Evolutionary conservation across 1,140 invertebrate species (phyloP).

Genomic region (Adelges cooleyi): DNA sequence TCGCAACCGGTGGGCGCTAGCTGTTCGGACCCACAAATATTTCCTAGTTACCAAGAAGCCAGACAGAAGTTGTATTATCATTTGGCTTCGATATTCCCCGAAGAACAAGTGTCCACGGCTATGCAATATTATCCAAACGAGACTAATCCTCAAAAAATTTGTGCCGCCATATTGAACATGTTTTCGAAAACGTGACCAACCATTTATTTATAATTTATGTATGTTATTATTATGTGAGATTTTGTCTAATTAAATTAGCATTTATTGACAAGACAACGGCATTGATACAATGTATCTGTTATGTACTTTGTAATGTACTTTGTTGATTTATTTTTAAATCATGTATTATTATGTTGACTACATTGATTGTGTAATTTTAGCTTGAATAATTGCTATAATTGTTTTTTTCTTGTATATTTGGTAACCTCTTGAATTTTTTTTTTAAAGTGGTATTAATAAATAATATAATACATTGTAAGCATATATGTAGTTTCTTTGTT

Average conservation of each 20-base stretch:
- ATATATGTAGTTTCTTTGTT: too few relatives aligned
- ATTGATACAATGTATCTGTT: conserved; percentile 23
- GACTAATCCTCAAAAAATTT: conserved; percentile 76
- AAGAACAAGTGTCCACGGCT: conserved; percentile 70
- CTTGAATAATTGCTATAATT: too few relatives aligned
- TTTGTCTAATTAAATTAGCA: conserved; percentile 15
- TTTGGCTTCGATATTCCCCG: conserved; percentile 73
- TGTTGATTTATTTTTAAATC: conserved; percentile 25
- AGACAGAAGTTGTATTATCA: conserved; percentile 69
- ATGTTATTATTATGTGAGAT: background rate
- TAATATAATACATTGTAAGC: too few relatives aligned
- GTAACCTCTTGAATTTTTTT: background rate
- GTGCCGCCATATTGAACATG: conserved; percentile 68
- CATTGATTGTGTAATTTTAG: background rate
- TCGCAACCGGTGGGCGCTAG: conserved; percentile 1
- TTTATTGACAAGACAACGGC: conserved; percentile 16
- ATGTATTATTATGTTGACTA: conserved; percentile 23
- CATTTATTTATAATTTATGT: background rate
- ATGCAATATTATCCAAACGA: conserved; percentile 78
- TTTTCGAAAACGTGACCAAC: conserved; percentile 41
- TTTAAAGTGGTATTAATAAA: background rate
- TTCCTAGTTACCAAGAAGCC: conserved; percentile 42
- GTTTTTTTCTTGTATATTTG: background rate
- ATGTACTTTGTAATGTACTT: too few relatives aligned
- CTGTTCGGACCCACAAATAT: conserved; percentile 35